Evolutionary conservation across 2,113 vertebrate species (phyloP), one percentile per base, ranked within the genome.

Genomic region (Steatornis caripensis): DNA sequence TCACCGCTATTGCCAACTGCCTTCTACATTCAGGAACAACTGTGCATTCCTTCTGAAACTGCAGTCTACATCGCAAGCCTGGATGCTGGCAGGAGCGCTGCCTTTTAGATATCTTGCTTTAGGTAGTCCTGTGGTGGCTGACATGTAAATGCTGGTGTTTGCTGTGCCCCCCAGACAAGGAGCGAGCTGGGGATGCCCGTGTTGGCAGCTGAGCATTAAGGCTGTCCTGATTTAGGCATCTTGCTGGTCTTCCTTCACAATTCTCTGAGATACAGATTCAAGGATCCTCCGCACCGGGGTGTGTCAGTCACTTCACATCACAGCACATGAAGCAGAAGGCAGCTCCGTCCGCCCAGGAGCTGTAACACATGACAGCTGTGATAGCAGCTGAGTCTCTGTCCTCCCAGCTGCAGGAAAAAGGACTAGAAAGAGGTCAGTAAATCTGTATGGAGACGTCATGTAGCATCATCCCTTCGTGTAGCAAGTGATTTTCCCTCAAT

Each of bases 241-340:
- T 82, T 95, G 58, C 76, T 91, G 69, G 84, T 91, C 79, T 91
- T 66, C 68, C 69, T 90, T 91, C 41, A 79, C 21, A 36, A 70
- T 91, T 93, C 92, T 83, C 39, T 24, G 21, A 2, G 11, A 64
- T 55, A 65, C 8, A 45, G 81, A 90, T 34, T 62, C 62, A 94
- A 85, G 34, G 49, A 92, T 84, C 43, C 57, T 65, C 26, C 2
- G 4, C 49, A 46, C 27, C 20, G 23, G 46, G 30, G 36, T 90
- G 84, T 77, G 85, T 79, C 92, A 92, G 75, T 91, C 93, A 89
- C 80, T 97, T 97, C 65, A 48, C 37, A 58, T 65, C 83, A 92
- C 5, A 81, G 49, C 6, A 21, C 39, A 41, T 3, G 32, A 87
- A 92, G 37, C 53, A 87, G 89, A 81, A 94, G 84, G 65, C 86